Percentiles rank a stretch among this genome's conserved stretches.
Conservation (phyloP, 1,140 invertebrate genomes). For the Drosophila sechellia region DNA sequence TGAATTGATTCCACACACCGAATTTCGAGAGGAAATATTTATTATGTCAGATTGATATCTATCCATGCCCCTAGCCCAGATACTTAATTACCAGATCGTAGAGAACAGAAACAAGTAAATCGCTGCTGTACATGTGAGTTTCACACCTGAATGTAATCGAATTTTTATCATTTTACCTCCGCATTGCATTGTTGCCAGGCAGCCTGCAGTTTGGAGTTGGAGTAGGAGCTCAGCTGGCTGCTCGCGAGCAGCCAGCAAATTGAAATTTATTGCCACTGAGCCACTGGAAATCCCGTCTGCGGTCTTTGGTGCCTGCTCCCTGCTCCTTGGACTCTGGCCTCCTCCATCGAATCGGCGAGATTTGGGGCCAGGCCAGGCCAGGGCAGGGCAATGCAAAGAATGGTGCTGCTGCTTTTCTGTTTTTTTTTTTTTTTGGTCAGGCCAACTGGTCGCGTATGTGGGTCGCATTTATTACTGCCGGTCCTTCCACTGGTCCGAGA, state of each 20-base stretch:
- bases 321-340: neutral
- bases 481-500: slow-evolving; percentile 35
- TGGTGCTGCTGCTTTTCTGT: slow-evolving; percentile 41
- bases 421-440: slow-evolving; percentile 63
- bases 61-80: slow-evolving; percentile 15
- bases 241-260: slow-evolving; percentile 62
- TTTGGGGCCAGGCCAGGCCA: slow-evolving; percentile 45
- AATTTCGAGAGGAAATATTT: slow-evolving; percentile 5
- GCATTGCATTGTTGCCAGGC: slow-evolving; percentile 79
- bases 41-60: slow-evolving; percentile 24
- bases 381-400: slow-evolving; percentile 53
- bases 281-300: slow-evolving; percentile 74
- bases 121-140: slow-evolving; percentile 75
- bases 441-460: slow-evolving; percentile 78
- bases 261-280: slow-evolving; percentile 80
- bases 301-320: slow-evolving; percentile 23
- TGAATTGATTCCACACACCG: neutral
- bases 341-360: slow-evolving; percentile 17
- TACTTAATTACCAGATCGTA: slow-evolving; percentile 50
- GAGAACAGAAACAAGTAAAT: slow-evolving; percentile 74
- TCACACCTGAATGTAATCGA: slow-evolving; percentile 83
- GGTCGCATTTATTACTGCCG: slow-evolving; percentile 71
- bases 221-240: slow-evolving; percentile 33
- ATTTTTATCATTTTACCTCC: slow-evolving; percentile 82
- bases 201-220: slow-evolving; percentile 14